A percentile compares a stretch with the other conserved stretches of the same genome.
phyloP scores from a whole-genome alignment of 2,797 vertebrate species.

The Gephyroberyx darwinii region DNA sequence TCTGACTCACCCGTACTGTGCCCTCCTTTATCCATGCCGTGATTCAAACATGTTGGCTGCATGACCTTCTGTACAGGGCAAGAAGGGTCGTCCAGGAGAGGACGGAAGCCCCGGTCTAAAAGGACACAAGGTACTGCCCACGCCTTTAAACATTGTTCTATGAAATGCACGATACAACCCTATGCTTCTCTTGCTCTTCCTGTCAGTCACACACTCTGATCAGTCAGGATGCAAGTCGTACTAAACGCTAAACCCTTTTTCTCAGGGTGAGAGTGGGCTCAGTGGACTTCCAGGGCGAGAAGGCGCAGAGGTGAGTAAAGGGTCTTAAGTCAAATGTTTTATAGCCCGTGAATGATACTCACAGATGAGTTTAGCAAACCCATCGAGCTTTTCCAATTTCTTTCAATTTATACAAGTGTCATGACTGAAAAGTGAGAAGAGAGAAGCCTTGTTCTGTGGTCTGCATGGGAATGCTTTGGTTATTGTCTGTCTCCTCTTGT shows the following conservation, averaged over 20 bases:
- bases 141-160: background rate
- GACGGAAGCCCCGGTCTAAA: constrained; percentile 85
- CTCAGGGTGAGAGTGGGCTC: constrained; percentile 86
- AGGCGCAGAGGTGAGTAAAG: constrained; percentile 83
- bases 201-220: too few species aligned
- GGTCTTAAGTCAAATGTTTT: background rate
- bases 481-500: constrained; percentile 14
- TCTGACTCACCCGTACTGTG: constrained; percentile 40
- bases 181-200: too few species aligned
- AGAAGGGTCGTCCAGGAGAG: constrained; percentile 88
- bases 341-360: background rate
- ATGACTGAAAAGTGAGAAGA: constrained; percentile 1
- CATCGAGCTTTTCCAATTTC: background rate
- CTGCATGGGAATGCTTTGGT: constrained; percentile 5
- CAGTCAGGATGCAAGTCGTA: background rate
- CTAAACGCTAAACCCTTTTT: constrained; percentile 14
- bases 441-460: background rate
- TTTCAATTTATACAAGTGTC: constrained; percentile 3
- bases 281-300: constrained; percentile 87
- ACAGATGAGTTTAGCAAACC: background rate
- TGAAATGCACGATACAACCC: background rate
- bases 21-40: background rate
- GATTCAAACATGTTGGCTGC: constrained; percentile 12
- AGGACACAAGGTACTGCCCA: constrained; percentile 84
- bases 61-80: constrained; percentile 81